Conservation (phyloP, 2,888 invertebrate genomes). For the Neoascia interrupta region DNA sequence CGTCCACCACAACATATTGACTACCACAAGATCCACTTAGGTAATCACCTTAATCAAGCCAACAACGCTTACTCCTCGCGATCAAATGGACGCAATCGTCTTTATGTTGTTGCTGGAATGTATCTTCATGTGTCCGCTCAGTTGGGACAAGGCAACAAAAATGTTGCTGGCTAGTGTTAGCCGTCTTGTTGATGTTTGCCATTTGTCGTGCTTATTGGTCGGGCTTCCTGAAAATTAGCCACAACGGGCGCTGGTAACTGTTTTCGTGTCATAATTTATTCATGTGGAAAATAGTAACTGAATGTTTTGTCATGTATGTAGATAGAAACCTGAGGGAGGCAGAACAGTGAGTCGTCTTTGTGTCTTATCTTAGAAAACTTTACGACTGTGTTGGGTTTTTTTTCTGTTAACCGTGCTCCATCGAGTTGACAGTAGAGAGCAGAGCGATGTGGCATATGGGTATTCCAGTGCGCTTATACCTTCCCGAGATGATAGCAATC, state of each 20-base stretch:
- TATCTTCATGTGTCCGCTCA: constrained; percentile 7
- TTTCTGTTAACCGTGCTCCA: constrained; percentile 25
- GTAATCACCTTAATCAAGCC: constrained; percentile 64
- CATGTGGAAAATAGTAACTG: constrained; percentile 63
- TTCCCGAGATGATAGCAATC: constrained; percentile 27
- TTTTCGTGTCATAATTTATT: constrained; percentile 67
- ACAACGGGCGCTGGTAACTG: constrained; percentile 40
- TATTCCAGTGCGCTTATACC: constrained; percentile 12
- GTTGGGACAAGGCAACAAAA: constrained; percentile 20
- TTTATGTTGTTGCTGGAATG: constrained; percentile 27
- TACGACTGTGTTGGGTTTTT: constrained; percentile 31
- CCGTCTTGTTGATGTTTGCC: constrained; percentile 19
- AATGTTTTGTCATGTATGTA: constrained; percentile 54
- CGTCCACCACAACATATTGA: constrained; percentile 11
- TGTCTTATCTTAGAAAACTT: constrained; percentile 52
- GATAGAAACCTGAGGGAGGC: constrained; percentile 12
- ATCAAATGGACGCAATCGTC: constrained; percentile 6
- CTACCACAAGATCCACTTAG: constrained; percentile 59
- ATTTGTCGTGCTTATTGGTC: constrained; percentile 64
- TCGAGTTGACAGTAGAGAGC: constrained; percentile 41
- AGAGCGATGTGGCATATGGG: background rate
- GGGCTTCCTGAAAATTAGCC: constrained; percentile 61
- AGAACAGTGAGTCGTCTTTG: constrained; percentile 37
- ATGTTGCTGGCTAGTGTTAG: constrained; percentile 45
- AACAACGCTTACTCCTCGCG: constrained; percentile 42